Evolutionary conservation across 2,113 vertebrate species (phyloP).

Genomic region (Pungitius pungitius): DNA sequence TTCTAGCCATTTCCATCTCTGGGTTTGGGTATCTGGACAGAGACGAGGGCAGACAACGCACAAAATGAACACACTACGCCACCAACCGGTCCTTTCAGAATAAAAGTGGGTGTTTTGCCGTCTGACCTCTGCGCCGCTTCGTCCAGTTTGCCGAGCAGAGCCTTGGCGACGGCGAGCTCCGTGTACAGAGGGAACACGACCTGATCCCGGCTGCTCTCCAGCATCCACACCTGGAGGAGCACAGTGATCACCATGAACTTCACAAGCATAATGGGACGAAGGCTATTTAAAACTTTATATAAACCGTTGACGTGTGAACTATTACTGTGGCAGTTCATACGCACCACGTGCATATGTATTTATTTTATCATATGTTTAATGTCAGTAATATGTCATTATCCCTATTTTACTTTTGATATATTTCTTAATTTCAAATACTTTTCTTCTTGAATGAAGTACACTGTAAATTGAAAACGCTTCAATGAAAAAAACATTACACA

Average conservation of each 20-base stretch:
- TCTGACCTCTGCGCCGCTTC: slow-evolving; percentile 62
- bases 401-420: background rate
- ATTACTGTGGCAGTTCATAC: background rate
- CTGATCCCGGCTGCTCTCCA: slow-evolving; percentile 62
- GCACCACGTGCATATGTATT: background rate
- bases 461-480: background rate
- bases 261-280: background rate
- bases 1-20: slow-evolving; percentile 30
- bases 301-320: background rate
- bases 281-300: no score
- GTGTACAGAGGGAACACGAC: slow-evolving; percentile 50
- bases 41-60: background rate
- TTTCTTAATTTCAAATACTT: background rate
- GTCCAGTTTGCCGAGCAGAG: slow-evolving; percentile 64
- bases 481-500: background rate
- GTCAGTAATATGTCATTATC: background rate
- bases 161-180: slow-evolving; percentile 51
- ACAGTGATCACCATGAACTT: background rate
- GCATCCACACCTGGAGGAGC: slow-evolving; percentile 49
- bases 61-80: background rate
- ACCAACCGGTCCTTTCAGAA: background rate
- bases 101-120: background rate
- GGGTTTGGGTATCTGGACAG: slow-evolving; percentile 55
- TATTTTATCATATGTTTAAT: background rate
- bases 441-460: background rate